A percentile compares a stretch with the other conserved stretches of the same genome.
Conservation (phyloP, 2,797 vertebrate species). For the Knipowitschia caucasica region DNA sequence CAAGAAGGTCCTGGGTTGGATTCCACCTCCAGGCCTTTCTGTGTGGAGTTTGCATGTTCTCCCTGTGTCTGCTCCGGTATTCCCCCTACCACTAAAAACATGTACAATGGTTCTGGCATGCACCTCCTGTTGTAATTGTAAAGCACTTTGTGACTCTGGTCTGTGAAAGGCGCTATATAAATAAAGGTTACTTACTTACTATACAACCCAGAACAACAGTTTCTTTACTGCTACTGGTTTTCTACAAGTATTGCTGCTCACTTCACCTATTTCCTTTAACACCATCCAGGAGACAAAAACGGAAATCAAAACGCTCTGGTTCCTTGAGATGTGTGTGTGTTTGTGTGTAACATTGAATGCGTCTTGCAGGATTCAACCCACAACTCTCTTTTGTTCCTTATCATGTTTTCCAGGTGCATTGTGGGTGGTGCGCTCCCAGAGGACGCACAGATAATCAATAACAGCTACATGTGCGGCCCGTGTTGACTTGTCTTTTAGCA, state of each 20-base stretch:
- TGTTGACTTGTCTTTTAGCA: conserved; percentile 23
- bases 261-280: conserved; percentile 31
- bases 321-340: conserved; percentile 22
- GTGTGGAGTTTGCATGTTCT: no score
- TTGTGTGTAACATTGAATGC: conserved; percentile 17
- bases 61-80: no score
- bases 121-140: no score
- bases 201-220: background rate
- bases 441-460: conserved; percentile 56
- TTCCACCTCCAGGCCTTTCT: no score
- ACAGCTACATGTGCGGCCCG: conserved; percentile 32
- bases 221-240: conserved; percentile 22
- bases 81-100: no score
- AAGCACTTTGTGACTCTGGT: no score
- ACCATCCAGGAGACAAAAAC: conserved; percentile 23
- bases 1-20: no score
- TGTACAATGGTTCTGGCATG: no score
- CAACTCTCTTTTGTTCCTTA: conserved; percentile 21
- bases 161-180: no score
- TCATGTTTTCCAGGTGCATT: conserved; percentile 25
- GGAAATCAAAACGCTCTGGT: conserved; percentile 15
- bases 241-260: conserved; percentile 8
- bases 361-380: conserved; percentile 25
- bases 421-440: conserved; percentile 22
- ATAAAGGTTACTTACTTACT: no score